Conservation (phyloP, 2,113 vertebrate species). For the Hylia prasina region DNA sequence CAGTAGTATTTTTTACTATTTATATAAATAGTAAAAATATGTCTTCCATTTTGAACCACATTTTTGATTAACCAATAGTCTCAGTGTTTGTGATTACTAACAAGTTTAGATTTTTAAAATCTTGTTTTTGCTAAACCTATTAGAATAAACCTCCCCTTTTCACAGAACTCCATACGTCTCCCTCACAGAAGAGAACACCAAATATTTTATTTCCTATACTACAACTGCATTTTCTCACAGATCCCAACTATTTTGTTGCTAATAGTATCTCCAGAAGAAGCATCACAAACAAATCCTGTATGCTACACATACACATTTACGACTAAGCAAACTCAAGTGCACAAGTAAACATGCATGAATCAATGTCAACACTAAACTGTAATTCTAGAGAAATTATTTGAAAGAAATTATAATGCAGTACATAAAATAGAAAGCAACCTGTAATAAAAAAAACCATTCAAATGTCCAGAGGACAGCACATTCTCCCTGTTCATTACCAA, state of each 20-base stretch:
- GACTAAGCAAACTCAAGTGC: neutral
- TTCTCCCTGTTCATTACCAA: constrained; percentile 43
- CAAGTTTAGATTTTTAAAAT: neutral
- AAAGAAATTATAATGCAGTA: constrained; percentile 6
- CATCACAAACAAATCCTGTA: neutral
- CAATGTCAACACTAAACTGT: neutral
- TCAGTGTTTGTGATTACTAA: neutral
- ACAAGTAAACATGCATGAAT: neutral
- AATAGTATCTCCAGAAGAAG: constrained; percentile 6
- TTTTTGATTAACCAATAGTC: neutral
- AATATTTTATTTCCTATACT: neutral
- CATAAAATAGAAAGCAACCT: constrained; percentile 33
- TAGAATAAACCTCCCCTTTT: constrained; percentile 37
- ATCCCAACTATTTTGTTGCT: neutral
- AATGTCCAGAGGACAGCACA: constrained; percentile 20
- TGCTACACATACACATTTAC: neutral
- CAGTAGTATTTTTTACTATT: neutral
- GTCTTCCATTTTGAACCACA: neutral
- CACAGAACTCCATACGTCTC: neutral
- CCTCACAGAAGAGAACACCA: neutral
- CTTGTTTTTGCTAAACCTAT: neutral
- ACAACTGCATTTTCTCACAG: constrained; percentile 8
- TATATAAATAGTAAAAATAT: neutral
- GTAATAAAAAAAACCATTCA: constrained; percentile 55
- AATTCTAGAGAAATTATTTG: constrained; percentile 27